These are phyloP conservation scores for Geophilus truncorum DNA, from an alignment of 2,888 invertebrate species.

Conservation along the genomic window DNA sequence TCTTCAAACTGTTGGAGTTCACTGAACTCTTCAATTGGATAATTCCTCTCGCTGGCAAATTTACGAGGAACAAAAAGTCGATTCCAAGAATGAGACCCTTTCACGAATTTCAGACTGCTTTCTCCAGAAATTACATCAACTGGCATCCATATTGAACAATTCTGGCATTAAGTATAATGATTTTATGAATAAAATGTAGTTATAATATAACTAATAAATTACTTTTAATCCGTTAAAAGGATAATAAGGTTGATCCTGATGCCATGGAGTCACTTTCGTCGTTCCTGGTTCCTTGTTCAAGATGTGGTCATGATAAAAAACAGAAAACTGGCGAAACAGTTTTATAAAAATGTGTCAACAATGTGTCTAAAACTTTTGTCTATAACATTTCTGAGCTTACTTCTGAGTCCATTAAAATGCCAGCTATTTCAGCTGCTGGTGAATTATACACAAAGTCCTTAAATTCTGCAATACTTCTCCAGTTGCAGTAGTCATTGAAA, in stretches of 20 bases:
- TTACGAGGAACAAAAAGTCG: conserved; percentile 43
- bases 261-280: conserved; percentile 44
- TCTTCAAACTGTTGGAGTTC: conserved; percentile 37
- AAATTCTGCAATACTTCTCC: conserved; percentile 44
- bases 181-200: neutral
- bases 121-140: conserved; percentile 42
- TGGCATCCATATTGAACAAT: conserved; percentile 46
- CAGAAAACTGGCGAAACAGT: conserved; percentile 34
- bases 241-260: conserved; percentile 45
- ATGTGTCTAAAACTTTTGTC: too few relatives aligned
- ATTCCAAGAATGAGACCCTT: conserved; percentile 44
- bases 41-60: conserved; percentile 42
- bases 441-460: conserved; percentile 42
- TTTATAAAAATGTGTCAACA: neutral
- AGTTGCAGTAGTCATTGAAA: conserved; percentile 46
- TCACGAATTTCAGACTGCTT: conserved; percentile 42
- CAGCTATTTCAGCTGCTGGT: conserved; percentile 43
- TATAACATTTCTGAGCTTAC: too few relatives aligned
- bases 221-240: conserved; percentile 44
- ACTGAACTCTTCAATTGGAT: conserved; percentile 35
- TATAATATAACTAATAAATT: neutral
- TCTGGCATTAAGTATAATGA: neutral
- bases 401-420: conserved; percentile 41
- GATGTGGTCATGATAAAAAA: conserved; percentile 45
- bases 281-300: conserved; percentile 44